Conservation (phyloP, 2,113 vertebrate genomes). For the Pimephales promelas region DNA sequence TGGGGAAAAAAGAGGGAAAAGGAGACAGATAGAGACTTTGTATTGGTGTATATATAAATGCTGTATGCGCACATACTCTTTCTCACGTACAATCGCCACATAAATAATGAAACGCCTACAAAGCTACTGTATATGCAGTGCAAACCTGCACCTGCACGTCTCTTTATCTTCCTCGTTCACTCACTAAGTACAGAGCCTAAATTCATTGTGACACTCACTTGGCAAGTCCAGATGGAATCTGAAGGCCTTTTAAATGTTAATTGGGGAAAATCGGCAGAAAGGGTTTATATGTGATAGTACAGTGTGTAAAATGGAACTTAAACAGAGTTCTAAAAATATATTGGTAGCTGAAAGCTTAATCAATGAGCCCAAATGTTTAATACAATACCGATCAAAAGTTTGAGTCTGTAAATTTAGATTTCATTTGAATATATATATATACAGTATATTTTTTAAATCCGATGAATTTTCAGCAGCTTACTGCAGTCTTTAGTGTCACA, state of each 20-base stretch:
- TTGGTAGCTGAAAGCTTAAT: background rate
- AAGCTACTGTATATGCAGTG: background rate
- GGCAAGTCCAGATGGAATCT: background rate
- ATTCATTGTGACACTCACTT: background rate
- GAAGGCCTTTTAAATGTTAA: background rate
- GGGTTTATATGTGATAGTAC: too few relatives aligned
- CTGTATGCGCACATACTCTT: background rate
- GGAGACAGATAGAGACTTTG: background rate
- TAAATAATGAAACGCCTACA: constrained; percentile 6
- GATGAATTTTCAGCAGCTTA: background rate
- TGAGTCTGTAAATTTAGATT: background rate
- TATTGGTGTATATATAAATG: background rate
- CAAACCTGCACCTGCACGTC: background rate
- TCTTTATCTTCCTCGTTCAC: background rate
- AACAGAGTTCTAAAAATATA: background rate
- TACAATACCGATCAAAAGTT: background rate
- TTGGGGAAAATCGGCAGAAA: background rate
- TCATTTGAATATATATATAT: background rate
- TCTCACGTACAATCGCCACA: background rate
- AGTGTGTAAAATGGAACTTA: background rate
- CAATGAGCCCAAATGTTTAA: constrained; percentile 21
- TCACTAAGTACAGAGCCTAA: background rate
- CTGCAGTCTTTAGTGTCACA: background rate
- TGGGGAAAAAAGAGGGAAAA: background rate
- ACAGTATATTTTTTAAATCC: too few relatives aligned